These are phyloP conservation scores for Meleagris gallopavo DNA, from an alignment of 2,113 vertebrate species.

Conservation along the genomic window DNA sequence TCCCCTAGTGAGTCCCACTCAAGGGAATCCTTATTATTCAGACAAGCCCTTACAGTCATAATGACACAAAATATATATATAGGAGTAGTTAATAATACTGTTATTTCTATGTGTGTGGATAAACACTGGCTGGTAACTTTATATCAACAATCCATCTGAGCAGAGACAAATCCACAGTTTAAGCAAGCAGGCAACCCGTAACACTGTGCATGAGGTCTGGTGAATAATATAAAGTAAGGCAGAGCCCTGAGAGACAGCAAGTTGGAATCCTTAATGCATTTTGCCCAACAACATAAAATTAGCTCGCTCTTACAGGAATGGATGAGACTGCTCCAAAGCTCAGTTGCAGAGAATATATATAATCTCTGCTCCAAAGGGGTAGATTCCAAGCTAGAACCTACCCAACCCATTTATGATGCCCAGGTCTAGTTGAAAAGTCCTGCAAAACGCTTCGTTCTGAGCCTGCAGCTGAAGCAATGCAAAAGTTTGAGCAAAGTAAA, in stretches of 20 bases:
- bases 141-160: background rate
- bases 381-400: background rate
- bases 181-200: background rate
- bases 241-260: background rate
- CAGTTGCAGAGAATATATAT: background rate
- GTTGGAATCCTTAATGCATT: background rate
- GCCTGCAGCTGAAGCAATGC: background rate
- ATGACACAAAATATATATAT: conserved; percentile 54
- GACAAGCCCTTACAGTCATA: conserved; percentile 49
- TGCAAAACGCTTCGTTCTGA: background rate
- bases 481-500: background rate
- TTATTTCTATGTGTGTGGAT: conserved; percentile 32
- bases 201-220: background rate
- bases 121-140: conserved; percentile 52
- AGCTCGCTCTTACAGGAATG: background rate
- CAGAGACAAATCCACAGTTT: conserved; percentile 12
- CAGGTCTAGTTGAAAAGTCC: background rate
- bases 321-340: background rate
- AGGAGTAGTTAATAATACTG: conserved; percentile 52
- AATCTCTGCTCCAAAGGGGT: background rate
- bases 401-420: background rate
- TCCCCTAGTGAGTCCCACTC: conserved; percentile 52
- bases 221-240: background rate
- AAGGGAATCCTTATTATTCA: conserved; percentile 68
- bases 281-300: background rate